Conservation (phyloP, 2,113 vertebrate species). For the Microcebus tavaratra region DNA sequence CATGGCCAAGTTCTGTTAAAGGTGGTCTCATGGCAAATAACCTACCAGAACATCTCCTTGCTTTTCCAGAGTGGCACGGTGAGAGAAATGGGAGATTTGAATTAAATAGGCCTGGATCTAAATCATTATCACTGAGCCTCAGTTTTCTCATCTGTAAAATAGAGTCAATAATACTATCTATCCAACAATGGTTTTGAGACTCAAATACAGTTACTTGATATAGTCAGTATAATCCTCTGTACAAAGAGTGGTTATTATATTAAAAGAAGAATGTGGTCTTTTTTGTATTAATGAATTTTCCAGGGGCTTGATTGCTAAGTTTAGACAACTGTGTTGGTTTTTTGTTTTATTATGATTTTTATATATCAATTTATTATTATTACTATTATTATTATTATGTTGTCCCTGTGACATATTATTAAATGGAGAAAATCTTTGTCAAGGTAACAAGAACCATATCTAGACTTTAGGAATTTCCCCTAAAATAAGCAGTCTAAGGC, state of each 20-base stretch:
- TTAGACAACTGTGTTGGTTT: neutral
- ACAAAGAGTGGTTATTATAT: neutral
- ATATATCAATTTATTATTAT: neutral
- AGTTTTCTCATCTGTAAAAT: neutral
- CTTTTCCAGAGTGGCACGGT: neutral
- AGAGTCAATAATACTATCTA: neutral
- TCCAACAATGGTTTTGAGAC: neutral
- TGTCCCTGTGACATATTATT: neutral
- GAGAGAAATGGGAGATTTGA: neutral
- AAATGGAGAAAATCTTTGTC: slow-evolving; percentile 12
- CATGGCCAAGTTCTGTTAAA: neutral
- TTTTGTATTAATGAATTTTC: slow-evolving; percentile 18
- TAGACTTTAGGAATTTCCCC: neutral
- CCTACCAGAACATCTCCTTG: neutral
- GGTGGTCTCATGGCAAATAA: neutral
- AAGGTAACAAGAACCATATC: neutral
- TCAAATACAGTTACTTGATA: neutral
- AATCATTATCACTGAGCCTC: neutral
- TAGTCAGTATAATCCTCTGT: neutral
- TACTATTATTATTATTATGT: neutral
- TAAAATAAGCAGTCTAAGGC: neutral
- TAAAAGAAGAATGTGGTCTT: neutral
- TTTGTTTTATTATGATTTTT: slow-evolving; percentile 16
- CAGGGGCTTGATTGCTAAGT: neutral
- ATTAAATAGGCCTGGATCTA: neutral